Evolutionary conservation across 1,140 invertebrate genomes (phyloP).

Genomic region (Drosophila ercepeae): DNA sequence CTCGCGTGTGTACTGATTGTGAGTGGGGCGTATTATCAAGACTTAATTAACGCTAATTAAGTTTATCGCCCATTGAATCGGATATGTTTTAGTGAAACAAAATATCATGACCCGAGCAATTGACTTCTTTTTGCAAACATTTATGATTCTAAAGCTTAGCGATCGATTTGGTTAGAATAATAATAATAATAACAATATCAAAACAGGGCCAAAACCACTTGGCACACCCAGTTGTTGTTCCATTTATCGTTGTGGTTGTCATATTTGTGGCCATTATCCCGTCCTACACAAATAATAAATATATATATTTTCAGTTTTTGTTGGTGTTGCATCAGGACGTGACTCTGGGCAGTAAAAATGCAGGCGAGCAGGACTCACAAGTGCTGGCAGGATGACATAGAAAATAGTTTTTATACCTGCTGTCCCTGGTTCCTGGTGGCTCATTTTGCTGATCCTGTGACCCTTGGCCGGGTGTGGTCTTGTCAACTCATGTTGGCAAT

Average conservation of each 20-base stretch:
- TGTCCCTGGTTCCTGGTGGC: constrained; percentile 41
- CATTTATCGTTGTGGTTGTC: constrained; percentile 56
- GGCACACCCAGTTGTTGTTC: constrained; percentile 62
- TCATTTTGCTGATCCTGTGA: constrained; percentile 58
- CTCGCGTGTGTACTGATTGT: neutral
- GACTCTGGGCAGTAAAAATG: constrained; percentile 62
- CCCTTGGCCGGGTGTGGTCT: constrained; percentile 28
- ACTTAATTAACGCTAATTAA: constrained; percentile 46
- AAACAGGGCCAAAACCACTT: constrained; percentile 41
- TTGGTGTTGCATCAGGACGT: constrained; percentile 45
- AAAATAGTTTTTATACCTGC: constrained; percentile 72
- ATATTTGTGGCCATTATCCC: constrained; percentile 70
- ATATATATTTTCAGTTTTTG: constrained; percentile 1
- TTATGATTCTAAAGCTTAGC: constrained; percentile 55
- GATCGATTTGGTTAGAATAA: constrained; percentile 69
- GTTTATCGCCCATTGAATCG: constrained; percentile 21
- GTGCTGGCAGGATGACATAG: constrained; percentile 61
- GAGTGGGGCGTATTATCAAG: constrained; percentile 15
- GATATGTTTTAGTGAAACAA: constrained; percentile 3
- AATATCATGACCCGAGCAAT: constrained; percentile 7
- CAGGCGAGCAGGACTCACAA: constrained; percentile 23
- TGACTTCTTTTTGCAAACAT: constrained; percentile 13
- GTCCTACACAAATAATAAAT: constrained; percentile 25
- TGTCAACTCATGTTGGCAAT: constrained; percentile 81
- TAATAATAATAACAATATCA: constrained; percentile 61